phyloP scores from a whole-genome alignment of 2,888 invertebrate genomes.

The Sceliomorpha sp. region DNA sequence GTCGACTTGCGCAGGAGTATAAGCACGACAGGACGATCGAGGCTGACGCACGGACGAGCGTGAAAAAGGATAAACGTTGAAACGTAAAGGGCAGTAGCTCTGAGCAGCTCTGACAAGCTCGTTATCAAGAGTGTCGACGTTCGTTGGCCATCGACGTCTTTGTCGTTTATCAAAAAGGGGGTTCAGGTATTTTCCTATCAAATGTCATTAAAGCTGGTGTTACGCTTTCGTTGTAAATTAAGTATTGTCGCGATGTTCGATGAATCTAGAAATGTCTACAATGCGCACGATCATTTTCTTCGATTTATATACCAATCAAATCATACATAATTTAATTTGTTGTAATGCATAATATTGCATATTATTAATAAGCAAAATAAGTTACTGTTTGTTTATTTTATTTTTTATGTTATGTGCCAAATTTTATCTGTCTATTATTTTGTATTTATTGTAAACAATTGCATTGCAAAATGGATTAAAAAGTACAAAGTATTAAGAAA shows the following conservation, averaged over 20 bases:
- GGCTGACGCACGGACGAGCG: slow-evolving; percentile 62
- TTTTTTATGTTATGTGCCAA: too few species aligned
- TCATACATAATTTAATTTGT: too few species aligned
- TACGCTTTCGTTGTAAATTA: slow-evolving; percentile 7
- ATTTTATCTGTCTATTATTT: too few species aligned
- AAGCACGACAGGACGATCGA: slow-evolving; percentile 67
- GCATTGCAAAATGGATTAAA: too few species aligned
- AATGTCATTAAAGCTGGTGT: slow-evolving; percentile 12
- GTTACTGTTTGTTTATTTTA: too few species aligned
- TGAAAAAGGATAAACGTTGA: slow-evolving; percentile 60
- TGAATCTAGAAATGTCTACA: slow-evolving; percentile 7
- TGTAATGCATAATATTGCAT: too few species aligned
- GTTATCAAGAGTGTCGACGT: slow-evolving; percentile 22
- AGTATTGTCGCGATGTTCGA: slow-evolving; percentile 9
- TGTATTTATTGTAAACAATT: too few species aligned
- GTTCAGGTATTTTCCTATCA: slow-evolving; percentile 28
- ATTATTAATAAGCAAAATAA: too few species aligned
- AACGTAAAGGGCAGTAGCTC: slow-evolving; percentile 61
- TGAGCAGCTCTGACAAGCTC: slow-evolving; percentile 35
- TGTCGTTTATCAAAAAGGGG: slow-evolving; percentile 6
- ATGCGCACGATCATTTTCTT: slow-evolving; percentile 13
- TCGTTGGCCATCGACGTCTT: slow-evolving; percentile 8
- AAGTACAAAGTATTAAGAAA: too few species aligned
- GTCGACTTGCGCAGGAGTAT: slow-evolving; percentile 72
- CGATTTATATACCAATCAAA: slow-evolving; percentile 3